Percentiles rank a stretch among this genome's conserved stretches.
Evolutionary conservation across 2,113 vertebrate genomes (phyloP).

Genomic region (Planiliza haematocheilus): DNA sequence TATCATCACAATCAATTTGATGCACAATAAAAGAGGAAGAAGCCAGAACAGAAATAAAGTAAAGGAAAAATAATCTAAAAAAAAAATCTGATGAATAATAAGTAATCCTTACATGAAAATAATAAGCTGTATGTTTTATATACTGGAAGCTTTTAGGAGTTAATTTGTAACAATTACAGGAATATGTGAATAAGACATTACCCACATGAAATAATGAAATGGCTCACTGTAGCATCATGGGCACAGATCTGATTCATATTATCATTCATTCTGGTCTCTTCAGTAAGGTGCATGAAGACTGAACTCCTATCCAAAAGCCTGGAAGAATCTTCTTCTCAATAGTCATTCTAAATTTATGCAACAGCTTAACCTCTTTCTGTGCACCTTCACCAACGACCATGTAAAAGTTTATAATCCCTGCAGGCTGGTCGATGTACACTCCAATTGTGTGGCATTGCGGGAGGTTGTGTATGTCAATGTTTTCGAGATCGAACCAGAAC

Average conservation of each 20-base stretch:
- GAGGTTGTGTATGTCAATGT: conserved; percentile 23
- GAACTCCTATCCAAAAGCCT: conserved; percentile 70
- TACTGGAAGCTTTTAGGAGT: neutral
- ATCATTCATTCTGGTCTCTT: conserved; percentile 48
- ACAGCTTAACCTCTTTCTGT: conserved; percentile 55
- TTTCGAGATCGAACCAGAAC: conserved; percentile 66
- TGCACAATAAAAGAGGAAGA: too few species aligned
- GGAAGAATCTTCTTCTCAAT: conserved; percentile 69
- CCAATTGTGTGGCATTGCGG: conserved; percentile 65
- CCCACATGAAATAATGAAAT: neutral
- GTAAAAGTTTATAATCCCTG: conserved; percentile 72
- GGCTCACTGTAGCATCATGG: neutral
- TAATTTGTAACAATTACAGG: neutral
- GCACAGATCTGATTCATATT: neutral
- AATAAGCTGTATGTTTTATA: too few species aligned
- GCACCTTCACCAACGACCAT: conserved; percentile 57
- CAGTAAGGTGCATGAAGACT: conserved; percentile 60
- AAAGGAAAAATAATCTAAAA: conserved; percentile 19
- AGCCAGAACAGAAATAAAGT: neutral
- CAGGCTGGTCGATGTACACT: conserved; percentile 79
- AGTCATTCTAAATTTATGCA: conserved; percentile 54
- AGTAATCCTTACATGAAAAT: neutral
- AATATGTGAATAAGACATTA: neutral
- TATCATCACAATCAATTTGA: too few species aligned
- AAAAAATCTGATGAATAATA: neutral